Base-by-base conservation (phyloP, 2,797 vertebrate genomes). In the Morus bassanus region DNA sequence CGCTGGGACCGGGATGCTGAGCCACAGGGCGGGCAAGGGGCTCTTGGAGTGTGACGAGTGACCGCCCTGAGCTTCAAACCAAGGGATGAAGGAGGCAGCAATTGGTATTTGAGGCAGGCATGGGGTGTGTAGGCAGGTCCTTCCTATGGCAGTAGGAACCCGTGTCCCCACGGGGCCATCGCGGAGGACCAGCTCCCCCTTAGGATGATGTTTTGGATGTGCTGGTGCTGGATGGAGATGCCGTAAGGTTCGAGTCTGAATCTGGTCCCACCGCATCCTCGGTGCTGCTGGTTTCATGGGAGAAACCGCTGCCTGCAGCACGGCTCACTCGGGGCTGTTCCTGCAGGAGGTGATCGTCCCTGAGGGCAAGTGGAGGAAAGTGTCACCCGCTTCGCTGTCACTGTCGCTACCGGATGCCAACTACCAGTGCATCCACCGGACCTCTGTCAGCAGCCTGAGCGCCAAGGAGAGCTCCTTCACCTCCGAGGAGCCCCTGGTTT, bases 361-460 rank as follows among this genome's bases (percentile, higher is more conserved):
- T 0, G 98, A 99, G 41, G 98, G 99, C 94, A 99, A 99, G 94
- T 99, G 99, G 99, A 98, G 99, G 97, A 99, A 99, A 97, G 98
- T 98, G 18, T 99, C 99, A 0, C 98, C 98, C 1, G 93, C 98
- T 27, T 98, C 99, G 0, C 97, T 98, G 85, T 98, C 99, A 18
- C 98, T 99, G 85, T 98, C 99, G 3, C 98, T 99, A 39, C 99
- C 98, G 0, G 98, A 99, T 67, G 28, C 93, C 1, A 86, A 98
- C 86, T 98, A 96, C 89, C 97, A 97, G 91, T 96, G 96, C 68
- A 98, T 99, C 90, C 98, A 99, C 97, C 98, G 98, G 35, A 97
- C 98, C 81, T 98, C 99, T 6, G 96, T 97, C 93, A 98, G 98
- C 97, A 98, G 98, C 96, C 97, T 99, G 96, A 98, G 98, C 6